Base-by-base conservation (phyloP, 2,113 vertebrate genomes). In the Vulpes ferrilata region DNA sequence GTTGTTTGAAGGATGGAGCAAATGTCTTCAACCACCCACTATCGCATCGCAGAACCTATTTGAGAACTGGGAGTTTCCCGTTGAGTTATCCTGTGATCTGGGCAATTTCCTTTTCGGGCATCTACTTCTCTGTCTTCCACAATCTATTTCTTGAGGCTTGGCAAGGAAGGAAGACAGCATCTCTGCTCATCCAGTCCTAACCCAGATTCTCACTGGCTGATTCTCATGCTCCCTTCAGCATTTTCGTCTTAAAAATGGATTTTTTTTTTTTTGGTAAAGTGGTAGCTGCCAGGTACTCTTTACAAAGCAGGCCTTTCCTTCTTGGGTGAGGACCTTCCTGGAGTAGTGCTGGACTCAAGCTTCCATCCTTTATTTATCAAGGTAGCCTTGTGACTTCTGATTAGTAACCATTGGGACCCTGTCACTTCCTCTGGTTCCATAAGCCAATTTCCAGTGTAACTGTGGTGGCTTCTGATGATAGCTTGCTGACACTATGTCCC, bases 1-100 rank as follows among this genome's bases (percentile, higher is more conserved):
- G 20, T 48, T 92, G 43, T 97, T 73, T 43, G 62, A 92, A 96
- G 64, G 62, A 35, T 59, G 57, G 30, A 59, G 84, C 62, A 85
- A 59, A 85, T 94, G 27, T 71, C 55, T 48, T 38, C 15, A 64
- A 30, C 15, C 27, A 51, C 62, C 12, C 32, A 76, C 76, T 79
- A 25, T 64, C 43, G 19, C 3, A n/a, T 51, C 17, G 60, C 11
- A 48, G 0, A 35, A 59, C 22, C 62, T 84, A 4, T 30, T 83
- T 82, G 60, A 67, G 62, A 90, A 48, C 35, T 19, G 35, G 32
- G 55, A 43, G 57, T 67, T 81, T n/a, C 79, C 43, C 35, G 71
- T 62, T 32, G 64, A 82, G 27, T 89, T 94, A 79, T 64, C 64
- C 25, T 38, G 2, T 59, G 51, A 65, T 60, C 11, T 30, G 64